phyloP scores from a whole-genome alignment of 2,113 vertebrate species.

The Aythya baeri region DNA sequence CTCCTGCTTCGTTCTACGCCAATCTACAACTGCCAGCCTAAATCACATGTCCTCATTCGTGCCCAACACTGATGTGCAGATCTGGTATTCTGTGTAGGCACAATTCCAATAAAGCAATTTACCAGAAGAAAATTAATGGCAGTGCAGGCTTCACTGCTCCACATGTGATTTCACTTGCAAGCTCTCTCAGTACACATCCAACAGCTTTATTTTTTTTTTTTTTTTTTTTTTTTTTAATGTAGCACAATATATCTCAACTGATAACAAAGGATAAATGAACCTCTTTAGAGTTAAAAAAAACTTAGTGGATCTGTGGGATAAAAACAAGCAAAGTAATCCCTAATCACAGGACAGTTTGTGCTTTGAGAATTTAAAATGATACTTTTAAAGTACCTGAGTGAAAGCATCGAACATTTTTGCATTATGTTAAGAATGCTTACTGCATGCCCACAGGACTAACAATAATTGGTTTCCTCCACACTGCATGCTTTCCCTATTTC shows the following conservation, averaged over 20 bases:
- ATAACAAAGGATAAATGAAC: background rate
- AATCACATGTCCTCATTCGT: background rate
- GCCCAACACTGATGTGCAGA: background rate
- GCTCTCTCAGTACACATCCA: background rate
- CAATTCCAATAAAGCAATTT: background rate
- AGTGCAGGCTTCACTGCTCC: background rate
- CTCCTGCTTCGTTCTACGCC: background rate
- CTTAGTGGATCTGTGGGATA: background rate
- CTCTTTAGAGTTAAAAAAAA: background rate
- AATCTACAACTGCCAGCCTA: background rate
- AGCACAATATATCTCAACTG: background rate
- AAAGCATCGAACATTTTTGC: background rate
- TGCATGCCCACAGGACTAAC: background rate
- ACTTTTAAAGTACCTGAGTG: background rate
- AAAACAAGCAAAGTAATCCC: background rate
- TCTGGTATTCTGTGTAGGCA: background rate
- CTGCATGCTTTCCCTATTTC: background rate
- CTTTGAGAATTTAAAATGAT: background rate
- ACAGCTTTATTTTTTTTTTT: background rate
- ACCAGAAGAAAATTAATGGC: background rate
- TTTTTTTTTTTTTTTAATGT: background rate
- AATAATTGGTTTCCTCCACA: rapidly evolving
- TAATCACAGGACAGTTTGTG: background rate
- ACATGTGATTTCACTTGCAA: background rate
- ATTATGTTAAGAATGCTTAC: background rate